Conservation (phyloP, 2,888 invertebrate species). For the Leucophenga montana region DNA sequence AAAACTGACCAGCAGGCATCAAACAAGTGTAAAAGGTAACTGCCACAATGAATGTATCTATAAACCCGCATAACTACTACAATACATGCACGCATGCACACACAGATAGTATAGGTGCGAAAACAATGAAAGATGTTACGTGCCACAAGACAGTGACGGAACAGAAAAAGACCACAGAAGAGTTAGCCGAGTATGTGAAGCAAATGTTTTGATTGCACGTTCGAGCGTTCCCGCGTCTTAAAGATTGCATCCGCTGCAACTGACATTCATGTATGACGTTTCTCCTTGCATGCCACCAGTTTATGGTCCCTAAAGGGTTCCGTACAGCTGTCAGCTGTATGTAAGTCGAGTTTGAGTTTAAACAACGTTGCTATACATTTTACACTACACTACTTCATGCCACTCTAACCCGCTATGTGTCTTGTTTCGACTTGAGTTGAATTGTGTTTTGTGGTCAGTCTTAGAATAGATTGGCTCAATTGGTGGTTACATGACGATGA, state of each 20-base stretch:
- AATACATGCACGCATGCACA: neutral
- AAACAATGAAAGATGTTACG: conserved; percentile 36
- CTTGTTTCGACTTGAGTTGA: too few relatives aligned
- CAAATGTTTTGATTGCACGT: conserved; percentile 20
- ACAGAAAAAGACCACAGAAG: conserved; percentile 33
- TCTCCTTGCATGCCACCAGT: neutral
- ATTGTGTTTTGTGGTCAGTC: conserved; percentile 9
- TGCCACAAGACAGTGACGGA: conserved; percentile 31
- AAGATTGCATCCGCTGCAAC: conserved; percentile 9
- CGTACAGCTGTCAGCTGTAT: neutral
- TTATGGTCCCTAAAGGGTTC: neutral
- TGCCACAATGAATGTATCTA: conserved; percentile 16
- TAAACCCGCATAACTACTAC: conserved; percentile 41
- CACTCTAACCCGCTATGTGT: too few relatives aligned
- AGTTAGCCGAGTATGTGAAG: too few relatives aligned
- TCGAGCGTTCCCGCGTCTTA: neutral
- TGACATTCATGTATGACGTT: neutral
- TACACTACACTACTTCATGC: too few relatives aligned
- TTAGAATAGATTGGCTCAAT: conserved; percentile 10
- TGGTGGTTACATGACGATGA: neutral
- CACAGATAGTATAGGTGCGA: conserved; percentile 35
- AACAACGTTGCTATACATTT: neutral
- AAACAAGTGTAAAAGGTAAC: conserved; percentile 14
- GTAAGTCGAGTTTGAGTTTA: neutral
- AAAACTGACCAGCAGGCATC: conserved; percentile 7